These are phyloP conservation scores for Drosophila murphyi DNA, from an alignment of 1,140 invertebrate genomes.

Conservation along the genomic window DNA sequence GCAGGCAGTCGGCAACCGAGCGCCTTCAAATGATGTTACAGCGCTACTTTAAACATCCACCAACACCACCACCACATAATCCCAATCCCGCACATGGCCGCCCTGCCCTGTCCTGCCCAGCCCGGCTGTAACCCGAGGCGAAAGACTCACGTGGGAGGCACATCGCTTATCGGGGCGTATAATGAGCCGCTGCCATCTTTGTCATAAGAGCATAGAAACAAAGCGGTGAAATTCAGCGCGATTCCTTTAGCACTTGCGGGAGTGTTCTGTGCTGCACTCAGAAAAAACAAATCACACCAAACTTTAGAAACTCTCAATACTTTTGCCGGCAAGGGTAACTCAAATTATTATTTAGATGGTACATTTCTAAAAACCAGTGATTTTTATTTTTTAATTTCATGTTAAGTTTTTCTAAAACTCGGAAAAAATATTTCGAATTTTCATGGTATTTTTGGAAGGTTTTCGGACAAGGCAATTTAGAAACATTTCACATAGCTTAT, in stretches of 20 bases:
- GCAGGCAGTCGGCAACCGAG: neutral
- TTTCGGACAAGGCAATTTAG: too few relatives aligned
- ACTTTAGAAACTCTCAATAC: too few relatives aligned
- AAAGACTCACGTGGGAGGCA: slow-evolving; percentile 78
- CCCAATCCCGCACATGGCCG: slow-evolving; percentile 26
- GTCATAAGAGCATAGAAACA: slow-evolving; percentile 69
- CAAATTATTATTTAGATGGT: too few relatives aligned
- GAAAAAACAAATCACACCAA: too few relatives aligned
- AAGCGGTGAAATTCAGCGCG: slow-evolving; percentile 82
- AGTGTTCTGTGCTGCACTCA: slow-evolving; percentile 18
- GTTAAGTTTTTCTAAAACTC: too few relatives aligned
- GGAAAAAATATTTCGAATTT: too few relatives aligned
- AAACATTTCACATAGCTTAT: too few relatives aligned
- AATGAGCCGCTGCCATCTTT: slow-evolving; percentile 80
- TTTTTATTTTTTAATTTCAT: too few relatives aligned
- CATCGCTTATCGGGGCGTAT: slow-evolving; percentile 79
- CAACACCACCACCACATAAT: slow-evolving; percentile 28
- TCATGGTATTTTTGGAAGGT: too few relatives aligned
- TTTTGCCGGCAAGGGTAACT: too few relatives aligned
- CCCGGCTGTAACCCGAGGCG: slow-evolving; percentile 64
- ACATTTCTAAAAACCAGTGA: too few relatives aligned
- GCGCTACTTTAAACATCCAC: slow-evolving; percentile 45
- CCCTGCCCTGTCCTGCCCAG: neutral
- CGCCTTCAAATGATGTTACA: slow-evolving; percentile 48
- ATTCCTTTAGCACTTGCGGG: slow-evolving; percentile 58